A percentile compares a stretch with the other conserved stretches of the same genome.
phyloP scores from a whole-genome alignment of 2,888 invertebrate genomes.

The Dione juno region DNA sequence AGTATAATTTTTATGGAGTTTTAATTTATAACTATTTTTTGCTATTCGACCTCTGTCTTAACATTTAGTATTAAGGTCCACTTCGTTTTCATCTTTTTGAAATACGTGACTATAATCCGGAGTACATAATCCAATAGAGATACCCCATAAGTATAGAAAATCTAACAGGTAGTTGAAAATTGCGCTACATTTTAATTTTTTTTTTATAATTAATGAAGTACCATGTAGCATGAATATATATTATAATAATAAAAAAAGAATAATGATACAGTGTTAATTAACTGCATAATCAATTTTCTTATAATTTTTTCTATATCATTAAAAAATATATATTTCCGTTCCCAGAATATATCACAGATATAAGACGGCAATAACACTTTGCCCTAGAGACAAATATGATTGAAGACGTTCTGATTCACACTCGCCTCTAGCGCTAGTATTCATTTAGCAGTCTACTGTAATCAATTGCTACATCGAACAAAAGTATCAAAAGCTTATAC shows the following conservation, averaged over 20 bases:
- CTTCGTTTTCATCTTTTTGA: neutral
- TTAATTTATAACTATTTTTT: neutral
- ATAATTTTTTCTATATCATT: slow-evolving; percentile 10
- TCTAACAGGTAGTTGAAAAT: neutral
- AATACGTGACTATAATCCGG: too few relatives aligned
- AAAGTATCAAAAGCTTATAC: neutral
- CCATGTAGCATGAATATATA: neutral
- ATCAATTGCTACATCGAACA: slow-evolving; percentile 15
- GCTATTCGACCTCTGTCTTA: neutral
- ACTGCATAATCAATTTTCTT: slow-evolving; percentile 43
- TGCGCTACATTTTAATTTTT: neutral
- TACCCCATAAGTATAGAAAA: too few relatives aligned
- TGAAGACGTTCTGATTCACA: slow-evolving; percentile 23
- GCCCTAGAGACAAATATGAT: slow-evolving; percentile 24
- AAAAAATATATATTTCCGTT: slow-evolving; percentile 11
- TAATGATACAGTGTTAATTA: slow-evolving; percentile 32
- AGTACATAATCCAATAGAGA: too few relatives aligned
- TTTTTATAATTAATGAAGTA: neutral
- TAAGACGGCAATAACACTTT: slow-evolving; percentile 16
- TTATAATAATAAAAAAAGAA: neutral
- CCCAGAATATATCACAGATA: slow-evolving; percentile 15
- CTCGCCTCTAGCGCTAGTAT: slow-evolving; percentile 21
- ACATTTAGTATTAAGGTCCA: neutral
- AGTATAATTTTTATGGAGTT: slow-evolving; percentile 63
- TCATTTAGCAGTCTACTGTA: slow-evolving; percentile 17